Percentiles rank a stretch among this genome's conserved stretches.
Evolutionary conservation across 2,113 vertebrate species (phyloP).

Genomic region (Nycticryphes semicollaris): DNA sequence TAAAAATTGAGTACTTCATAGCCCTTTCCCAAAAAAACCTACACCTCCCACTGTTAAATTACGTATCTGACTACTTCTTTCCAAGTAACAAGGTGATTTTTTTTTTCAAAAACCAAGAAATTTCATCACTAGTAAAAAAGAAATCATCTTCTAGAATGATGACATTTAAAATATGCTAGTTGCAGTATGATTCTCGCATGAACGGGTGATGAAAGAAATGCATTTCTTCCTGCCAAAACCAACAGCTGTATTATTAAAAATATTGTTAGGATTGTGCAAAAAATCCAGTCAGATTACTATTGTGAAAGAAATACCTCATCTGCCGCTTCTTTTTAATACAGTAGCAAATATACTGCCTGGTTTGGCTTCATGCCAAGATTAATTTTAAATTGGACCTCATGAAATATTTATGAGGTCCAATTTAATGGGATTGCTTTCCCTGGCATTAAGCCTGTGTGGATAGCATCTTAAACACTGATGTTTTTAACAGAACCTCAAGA

Average conservation of each 20-base stretch:
- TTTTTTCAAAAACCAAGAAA: neutral
- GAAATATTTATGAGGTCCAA: conserved; percentile 73
- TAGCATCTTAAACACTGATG: conserved; percentile 65
- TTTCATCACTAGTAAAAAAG: neutral
- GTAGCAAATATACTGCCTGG: conserved; percentile 55
- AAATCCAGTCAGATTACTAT: conserved; percentile 52
- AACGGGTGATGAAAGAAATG: neutral
- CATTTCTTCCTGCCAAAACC: conserved; percentile 43
- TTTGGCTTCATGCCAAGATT: conserved; percentile 57
- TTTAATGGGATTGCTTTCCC: conserved; percentile 68
- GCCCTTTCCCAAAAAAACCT: neutral
- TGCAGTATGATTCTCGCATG: neutral
- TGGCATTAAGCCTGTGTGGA: conserved; percentile 66
- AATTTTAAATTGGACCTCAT: conserved; percentile 66
- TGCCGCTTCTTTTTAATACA: conserved; percentile 64
- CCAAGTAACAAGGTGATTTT: neutral
- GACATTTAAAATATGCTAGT: neutral
- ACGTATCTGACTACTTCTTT: neutral
- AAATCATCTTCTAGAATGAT: neutral
- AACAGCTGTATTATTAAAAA: conserved; percentile 61
- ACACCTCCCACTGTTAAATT: neutral
- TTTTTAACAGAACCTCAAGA: conserved; percentile 64
- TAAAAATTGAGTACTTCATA: neutral
- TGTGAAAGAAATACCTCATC: conserved; percentile 61
- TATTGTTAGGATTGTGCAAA: conserved; percentile 49